phyloP scores from a whole-genome alignment of 2,797 vertebrate species.

The Phrynocephalus vlangalii region DNA sequence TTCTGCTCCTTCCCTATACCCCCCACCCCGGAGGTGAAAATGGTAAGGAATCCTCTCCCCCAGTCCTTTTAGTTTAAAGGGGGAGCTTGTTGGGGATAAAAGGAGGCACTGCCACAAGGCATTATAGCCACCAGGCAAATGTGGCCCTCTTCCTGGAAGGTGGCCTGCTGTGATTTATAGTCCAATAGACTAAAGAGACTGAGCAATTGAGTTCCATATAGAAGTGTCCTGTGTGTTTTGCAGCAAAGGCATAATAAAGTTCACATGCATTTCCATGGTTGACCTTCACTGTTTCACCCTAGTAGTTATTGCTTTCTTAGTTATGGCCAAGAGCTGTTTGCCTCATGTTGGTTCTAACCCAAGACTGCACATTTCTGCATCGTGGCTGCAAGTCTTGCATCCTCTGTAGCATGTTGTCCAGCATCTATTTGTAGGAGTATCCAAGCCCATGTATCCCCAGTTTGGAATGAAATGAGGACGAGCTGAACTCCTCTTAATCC shows the following conservation, averaged over 20 bases:
- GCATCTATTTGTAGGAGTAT: not conserved
- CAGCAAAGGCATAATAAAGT: not conserved
- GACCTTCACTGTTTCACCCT: not conserved
- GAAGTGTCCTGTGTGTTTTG: not conserved
- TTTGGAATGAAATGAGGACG: not conserved
- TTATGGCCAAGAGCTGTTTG: not conserved
- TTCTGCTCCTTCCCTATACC: slow-evolving; percentile 86
- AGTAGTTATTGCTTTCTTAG: not conserved
- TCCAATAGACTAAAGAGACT: not conserved
- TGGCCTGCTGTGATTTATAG: too few relatives aligned
- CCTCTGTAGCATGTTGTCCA: not conserved
- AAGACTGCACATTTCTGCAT: not conserved
- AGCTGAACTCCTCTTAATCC: slow-evolving; percentile 13
- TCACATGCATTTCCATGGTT: not conserved
- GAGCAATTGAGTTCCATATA: too few relatives aligned
- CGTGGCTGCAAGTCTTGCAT: not conserved
- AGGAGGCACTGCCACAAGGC: not conserved
- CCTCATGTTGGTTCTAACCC: not conserved
- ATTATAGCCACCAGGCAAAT: not conserved
- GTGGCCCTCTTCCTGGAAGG: not conserved
- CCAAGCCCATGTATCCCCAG: not conserved
- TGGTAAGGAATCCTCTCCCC: slow-evolving; percentile 80
- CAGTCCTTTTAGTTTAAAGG: too few relatives aligned
- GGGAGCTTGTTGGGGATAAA: not conserved
- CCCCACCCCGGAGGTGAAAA: slow-evolving; percentile 95